Percentiles rank a stretch among this genome's conserved stretches.
These are phyloP conservation scores for Spodoptera picta DNA, from an alignment of 2,888 invertebrate genomes.

Conservation along the genomic window DNA sequence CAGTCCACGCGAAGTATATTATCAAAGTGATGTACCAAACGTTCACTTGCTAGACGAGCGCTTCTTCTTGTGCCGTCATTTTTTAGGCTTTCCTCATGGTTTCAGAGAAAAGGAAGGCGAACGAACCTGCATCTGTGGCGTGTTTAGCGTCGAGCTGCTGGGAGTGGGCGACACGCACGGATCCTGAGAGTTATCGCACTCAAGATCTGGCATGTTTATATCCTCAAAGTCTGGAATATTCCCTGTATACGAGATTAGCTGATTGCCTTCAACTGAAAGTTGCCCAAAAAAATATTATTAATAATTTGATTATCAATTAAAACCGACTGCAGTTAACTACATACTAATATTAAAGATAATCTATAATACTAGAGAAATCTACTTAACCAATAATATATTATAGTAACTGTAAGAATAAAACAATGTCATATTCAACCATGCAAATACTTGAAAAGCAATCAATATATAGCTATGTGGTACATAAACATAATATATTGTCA, in stretches of 20 bases:
- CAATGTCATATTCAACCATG: conserved; percentile 40
- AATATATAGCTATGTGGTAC: conserved; percentile 32
- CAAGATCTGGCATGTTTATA: conserved; percentile 81
- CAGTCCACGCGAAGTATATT: conserved; percentile 39
- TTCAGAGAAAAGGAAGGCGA: conserved; percentile 75
- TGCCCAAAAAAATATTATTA: conserved; percentile 66
- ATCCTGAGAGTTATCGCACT: conserved; percentile 76
- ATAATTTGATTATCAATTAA: conserved; percentile 38
- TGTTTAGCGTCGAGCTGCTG: conserved; percentile 76
- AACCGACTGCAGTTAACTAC: conserved; percentile 50
- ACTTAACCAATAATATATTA: conserved; percentile 31
- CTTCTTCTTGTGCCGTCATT: conserved; percentile 54
- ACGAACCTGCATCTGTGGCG: conserved; percentile 75
- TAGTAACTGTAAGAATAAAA: conserved; percentile 28
- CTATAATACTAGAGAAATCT: conserved; percentile 28
- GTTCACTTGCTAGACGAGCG: conserved; percentile 37
- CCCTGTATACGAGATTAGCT: conserved; percentile 88
- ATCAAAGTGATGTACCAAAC: conserved; percentile 22
- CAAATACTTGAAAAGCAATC: conserved; percentile 44
- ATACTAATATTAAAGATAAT: conserved; percentile 29
- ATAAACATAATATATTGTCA: conserved; percentile 37
- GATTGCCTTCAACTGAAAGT: conserved; percentile 87
- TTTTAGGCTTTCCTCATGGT: conserved; percentile 66
- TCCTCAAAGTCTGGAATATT: conserved; percentile 88
- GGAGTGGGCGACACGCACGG: conserved; percentile 65